Percentiles rank a stretch among this genome's conserved stretches.
Conservation (phyloP, 1,140 invertebrate species). For the Bombyx mandarina region DNA sequence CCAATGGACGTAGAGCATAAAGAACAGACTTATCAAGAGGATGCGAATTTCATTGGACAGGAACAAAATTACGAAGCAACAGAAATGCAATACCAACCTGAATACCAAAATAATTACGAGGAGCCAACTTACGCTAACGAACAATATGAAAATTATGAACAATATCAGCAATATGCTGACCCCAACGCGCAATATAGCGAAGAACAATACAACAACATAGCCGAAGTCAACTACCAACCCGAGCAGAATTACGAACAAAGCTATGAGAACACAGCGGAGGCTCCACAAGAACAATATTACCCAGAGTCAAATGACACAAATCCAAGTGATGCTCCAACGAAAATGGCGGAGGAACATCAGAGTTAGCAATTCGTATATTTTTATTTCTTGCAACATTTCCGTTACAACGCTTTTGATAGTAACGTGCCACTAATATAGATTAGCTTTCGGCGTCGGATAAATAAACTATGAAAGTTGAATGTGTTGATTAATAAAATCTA, state of each 20-base stretch:
- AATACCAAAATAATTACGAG: slow-evolving; percentile 7
- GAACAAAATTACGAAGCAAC: slow-evolving; percentile 10
- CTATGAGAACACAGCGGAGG: slow-evolving; percentile 30
- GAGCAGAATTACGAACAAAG: slow-evolving; percentile 37
- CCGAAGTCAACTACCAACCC: slow-evolving; percentile 36
- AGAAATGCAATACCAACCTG: slow-evolving; percentile 13
- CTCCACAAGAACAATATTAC: slow-evolving; percentile 20
- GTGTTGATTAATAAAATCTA: too few species aligned
- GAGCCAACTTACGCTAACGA: slow-evolving; percentile 22
- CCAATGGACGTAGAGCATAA: slow-evolving; percentile 10
- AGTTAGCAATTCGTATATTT: too few species aligned
- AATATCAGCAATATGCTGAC: slow-evolving; percentile 42
- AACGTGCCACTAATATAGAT: too few species aligned
- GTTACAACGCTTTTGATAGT: too few species aligned
- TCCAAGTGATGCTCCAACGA: too few species aligned
- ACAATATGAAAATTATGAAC: slow-evolving; percentile 45
- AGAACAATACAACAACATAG: slow-evolving; percentile 33
- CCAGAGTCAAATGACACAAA: slow-evolving; percentile 1
- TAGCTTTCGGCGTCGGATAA: too few species aligned
- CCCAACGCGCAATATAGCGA: slow-evolving; percentile 34
- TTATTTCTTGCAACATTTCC: too few species aligned
- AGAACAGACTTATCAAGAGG: slow-evolving; percentile 11
- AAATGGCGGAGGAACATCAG: too few species aligned
- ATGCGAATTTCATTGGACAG: slow-evolving; percentile 2
- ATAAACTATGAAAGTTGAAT: too few species aligned